Evolutionary conservation across 2,888 invertebrate genomes (phyloP).

Genomic region (Rhagonycha lutea): DNA sequence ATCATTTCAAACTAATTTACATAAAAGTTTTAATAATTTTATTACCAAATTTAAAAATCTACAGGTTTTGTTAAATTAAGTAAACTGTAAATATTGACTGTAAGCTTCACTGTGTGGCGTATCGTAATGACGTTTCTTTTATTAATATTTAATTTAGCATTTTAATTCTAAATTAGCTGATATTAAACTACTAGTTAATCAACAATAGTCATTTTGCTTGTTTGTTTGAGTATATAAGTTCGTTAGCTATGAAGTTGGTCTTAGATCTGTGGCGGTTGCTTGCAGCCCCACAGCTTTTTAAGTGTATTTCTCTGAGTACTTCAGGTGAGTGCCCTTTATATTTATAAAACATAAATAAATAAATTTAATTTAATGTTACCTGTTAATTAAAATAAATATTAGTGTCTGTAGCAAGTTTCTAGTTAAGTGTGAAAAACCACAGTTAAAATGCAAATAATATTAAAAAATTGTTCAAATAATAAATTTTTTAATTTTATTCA

Average conservation of each 20-base stretch:
- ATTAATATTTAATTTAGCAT: slow-evolving; percentile 15
- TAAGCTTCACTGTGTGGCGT: slow-evolving; percentile 9
- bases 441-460: neutral
- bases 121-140: slow-evolving; percentile 14
- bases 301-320: slow-evolving; percentile 27
- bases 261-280: slow-evolving; percentile 36
- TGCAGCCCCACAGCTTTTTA: slow-evolving; percentile 35
- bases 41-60: neutral
- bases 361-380: neutral
- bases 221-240: slow-evolving; percentile 18
- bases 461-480: neutral
- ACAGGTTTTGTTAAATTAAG: neutral
- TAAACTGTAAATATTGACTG: slow-evolving; percentile 12
- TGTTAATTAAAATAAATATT: neutral
- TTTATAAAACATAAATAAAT: neutral
- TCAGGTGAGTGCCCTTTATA: slow-evolving; percentile 13
- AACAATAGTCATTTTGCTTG: slow-evolving; percentile 12
- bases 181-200: slow-evolving; percentile 16
- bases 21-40: neutral
- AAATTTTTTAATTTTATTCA: neutral
- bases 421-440: neutral
- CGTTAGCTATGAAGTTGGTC: slow-evolving; percentile 10
- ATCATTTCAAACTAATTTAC: neutral
- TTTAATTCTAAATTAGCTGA: slow-evolving; percentile 8
- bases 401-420: neutral